Evolutionary conservation across 2,113 vertebrate genomes (phyloP).

Genomic region (Megalops atlanticus): DNA sequence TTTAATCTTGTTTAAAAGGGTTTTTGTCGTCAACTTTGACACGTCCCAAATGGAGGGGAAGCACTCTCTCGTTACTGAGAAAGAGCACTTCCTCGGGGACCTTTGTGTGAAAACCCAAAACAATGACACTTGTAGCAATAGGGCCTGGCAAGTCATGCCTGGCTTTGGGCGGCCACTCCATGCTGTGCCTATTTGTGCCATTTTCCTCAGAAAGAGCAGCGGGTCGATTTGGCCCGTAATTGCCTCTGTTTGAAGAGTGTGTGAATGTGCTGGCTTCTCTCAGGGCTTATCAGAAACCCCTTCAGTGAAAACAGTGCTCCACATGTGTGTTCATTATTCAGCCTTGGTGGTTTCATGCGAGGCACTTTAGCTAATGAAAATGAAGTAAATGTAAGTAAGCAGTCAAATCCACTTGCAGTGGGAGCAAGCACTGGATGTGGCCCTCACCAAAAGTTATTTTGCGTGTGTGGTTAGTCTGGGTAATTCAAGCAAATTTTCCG

Average conservation of each 20-base stretch:
- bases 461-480: background rate
- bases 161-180: background rate
- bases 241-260: slow-evolving; percentile 22
- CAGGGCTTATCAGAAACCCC: background rate
- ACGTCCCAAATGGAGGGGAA: background rate
- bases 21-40: background rate
- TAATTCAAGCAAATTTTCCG: slow-evolving; percentile 12
- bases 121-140: background rate
- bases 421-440: background rate
- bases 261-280: background rate
- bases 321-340: background rate
- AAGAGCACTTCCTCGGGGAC: slow-evolving; percentile 15
- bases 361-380: slow-evolving; percentile 22
- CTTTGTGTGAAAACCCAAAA: background rate
- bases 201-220: slow-evolving; percentile 10
- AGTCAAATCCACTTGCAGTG: background rate
- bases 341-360: slow-evolving; percentile 27
- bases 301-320: background rate
- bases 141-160: background rate
- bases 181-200: background rate
- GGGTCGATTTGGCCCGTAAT: slow-evolving; percentile 22
- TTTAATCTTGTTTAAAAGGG: background rate
- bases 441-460: too few relatives aligned
- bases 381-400: slow-evolving; percentile 27
- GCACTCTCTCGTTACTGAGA: background rate